Base-by-base conservation (phyloP, 1,140 invertebrate species). In the Euura saliciscinereae region DNA sequence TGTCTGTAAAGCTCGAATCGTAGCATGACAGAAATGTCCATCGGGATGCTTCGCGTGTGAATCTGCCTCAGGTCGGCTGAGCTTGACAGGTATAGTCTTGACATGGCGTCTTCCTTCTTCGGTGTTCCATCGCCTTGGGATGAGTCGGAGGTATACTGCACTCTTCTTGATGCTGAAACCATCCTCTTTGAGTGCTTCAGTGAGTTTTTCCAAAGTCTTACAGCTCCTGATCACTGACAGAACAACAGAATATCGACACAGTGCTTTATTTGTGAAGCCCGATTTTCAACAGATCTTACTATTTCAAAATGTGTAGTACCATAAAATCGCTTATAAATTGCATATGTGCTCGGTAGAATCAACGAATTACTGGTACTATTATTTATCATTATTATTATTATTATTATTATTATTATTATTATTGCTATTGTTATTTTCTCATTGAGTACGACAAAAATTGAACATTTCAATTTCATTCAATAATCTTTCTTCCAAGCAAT, bases 151-250 rank as follows among this genome's bases (percentile, higher is more conserved):
- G 79, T 82, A 83, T 75, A 75, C 77, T 70, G 64, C 77, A 77
- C 76, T 78, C 43, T 74, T 76, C 75, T 75, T 78, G 77, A 82
- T 80, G 42, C 79, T 72, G 80, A 78, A 81, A 78, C 79, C 81
- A 70, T 77, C 74, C 76, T 78, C 77, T 77, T 71, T 71, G 75
- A 80, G 76, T 81, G 78, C 76, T 74, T 44, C 51, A 42, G 68
- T 66, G 28, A 74, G 76, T 68, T 83, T 78, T 66, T 68, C 69
- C 43, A 82, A 77, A 59, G 78, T 82, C 68, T 66, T 73, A 67
- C 74, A 78, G 77, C 73, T 79, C 68, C 78, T 73, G 72, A 82
- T 66, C 42, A 81, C 75, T 59, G 51, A 59, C 13, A 59, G 13
- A 59, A 59, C 51, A 59, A 59, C 51, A 4, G 51, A 59, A 6